Evolutionary conservation across 2,888 invertebrate genomes (phyloP).

Genomic region (Tinea trinotella): DNA sequence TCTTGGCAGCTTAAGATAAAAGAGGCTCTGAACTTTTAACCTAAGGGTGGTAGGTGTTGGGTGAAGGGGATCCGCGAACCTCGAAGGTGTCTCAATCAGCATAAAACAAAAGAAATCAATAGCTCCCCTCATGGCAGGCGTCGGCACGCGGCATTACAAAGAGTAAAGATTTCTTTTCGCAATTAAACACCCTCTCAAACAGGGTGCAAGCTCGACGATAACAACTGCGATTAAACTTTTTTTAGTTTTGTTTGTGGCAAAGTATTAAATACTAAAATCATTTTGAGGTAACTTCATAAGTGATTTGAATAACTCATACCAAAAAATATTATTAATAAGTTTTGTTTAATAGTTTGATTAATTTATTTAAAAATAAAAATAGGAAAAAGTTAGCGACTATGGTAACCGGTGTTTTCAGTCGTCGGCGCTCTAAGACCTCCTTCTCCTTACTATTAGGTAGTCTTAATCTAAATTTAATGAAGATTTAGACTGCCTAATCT

Average conservation of each 20-base stretch:
- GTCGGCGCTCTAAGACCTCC: too few relatives aligned
- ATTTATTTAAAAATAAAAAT: too few relatives aligned
- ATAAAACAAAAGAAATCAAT: conserved; percentile 74
- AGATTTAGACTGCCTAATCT: too few relatives aligned
- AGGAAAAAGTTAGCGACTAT: too few relatives aligned
- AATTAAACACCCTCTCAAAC: conserved; percentile 57
- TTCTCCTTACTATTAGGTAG: too few relatives aligned
- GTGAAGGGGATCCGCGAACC: conserved; percentile 34
- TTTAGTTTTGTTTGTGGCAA: conserved; percentile 3
- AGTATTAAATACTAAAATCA: too few relatives aligned
- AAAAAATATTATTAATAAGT: too few relatives aligned
- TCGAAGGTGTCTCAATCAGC: conserved; percentile 72
- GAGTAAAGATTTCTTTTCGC: conserved; percentile 73
- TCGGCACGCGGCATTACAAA: conserved; percentile 57
- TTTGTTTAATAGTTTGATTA: too few relatives aligned
- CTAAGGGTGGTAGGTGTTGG: conserved; percentile 3
- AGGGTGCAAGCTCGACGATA: not conserved
- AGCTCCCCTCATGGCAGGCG: conserved; percentile 40
- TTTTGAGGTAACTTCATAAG: too few relatives aligned
- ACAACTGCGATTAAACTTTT: conserved; percentile 13
- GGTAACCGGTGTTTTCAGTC: too few relatives aligned
- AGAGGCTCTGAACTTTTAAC: not conserved
- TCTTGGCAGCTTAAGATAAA: conserved; percentile 11
- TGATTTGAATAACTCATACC: too few relatives aligned
- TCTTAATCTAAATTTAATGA: too few relatives aligned